Evolutionary conservation across 2,113 vertebrate species (phyloP), one percentile per base, ranked within the genome.

Genomic region (Butorides virescens): DNA sequence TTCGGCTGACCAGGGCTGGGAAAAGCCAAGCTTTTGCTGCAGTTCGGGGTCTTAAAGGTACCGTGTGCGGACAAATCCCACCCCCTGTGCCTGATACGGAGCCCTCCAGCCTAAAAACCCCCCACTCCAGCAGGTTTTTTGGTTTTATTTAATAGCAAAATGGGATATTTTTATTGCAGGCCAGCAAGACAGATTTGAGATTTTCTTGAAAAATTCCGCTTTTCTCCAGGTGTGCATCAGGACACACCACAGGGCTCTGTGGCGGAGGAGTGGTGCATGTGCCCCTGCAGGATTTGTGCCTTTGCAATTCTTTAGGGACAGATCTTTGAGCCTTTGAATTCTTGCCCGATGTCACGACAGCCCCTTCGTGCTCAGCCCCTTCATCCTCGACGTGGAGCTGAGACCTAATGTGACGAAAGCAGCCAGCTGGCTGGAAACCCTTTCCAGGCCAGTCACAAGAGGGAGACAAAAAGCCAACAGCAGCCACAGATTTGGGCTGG

Each of bases 1-100:
- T 73, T 96, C 97, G 29, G 82, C 94, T 90, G 92, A 92, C 96
- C 95, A 78, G 73, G 5, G 47, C 86, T 90, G 97, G 97, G 94
- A 97, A 97, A 94, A 76, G 30, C 71, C 81, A 17, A 80, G 53
- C 12, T 62, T 86, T 67, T 4, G 25, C 55, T 86, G 72, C 21
- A 18, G n/a, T 61, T 88, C 3, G 0, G 72, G 95, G 58, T 91
- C 92, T 97, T 95, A 97, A 98, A 97, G 93, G 86, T 84, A 95
- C 89, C 71, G 32, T 36, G 65, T 66, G 78, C 0, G 2, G 46
- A n/a, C 26, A 36, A 85, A 94, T n/a, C n/a, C 77, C 91, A 56
- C 52, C 32, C 72, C 79, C 74, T 37, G 59, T 0, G 22, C 76
- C 66, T 16, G 13, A n/a, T 71, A 26, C 8, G 63, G 11, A 68